Conservation (phyloP, 2,888 invertebrate species). For the Diloba caeruleocephala region DNA sequence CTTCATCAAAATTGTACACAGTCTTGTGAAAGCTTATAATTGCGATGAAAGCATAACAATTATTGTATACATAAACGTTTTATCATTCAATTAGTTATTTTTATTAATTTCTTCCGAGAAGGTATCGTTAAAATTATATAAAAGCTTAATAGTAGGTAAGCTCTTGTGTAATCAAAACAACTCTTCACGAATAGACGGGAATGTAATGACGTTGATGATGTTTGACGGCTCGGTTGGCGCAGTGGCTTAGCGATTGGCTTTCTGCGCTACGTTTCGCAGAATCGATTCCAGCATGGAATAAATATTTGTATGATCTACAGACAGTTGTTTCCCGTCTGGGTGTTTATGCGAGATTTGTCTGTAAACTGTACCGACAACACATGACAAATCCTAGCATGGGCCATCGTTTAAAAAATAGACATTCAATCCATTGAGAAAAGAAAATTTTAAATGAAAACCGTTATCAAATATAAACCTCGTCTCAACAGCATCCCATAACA, state of each 20-base stretch:
- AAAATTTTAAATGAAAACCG: background rate
- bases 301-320: too few relatives aligned
- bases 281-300: too few relatives aligned
- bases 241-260: too few relatives aligned
- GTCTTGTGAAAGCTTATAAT: constrained; percentile 22
- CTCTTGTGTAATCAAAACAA: constrained; percentile 3
- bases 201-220: too few relatives aligned
- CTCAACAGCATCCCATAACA: background rate
- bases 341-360: too few relatives aligned
- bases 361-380: too few relatives aligned
- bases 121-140: background rate
- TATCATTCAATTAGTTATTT: background rate
- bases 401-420: too few relatives aligned
- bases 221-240: too few relatives aligned
- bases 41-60: constrained; percentile 23
- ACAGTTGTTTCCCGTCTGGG: too few relatives aligned
- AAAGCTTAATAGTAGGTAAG: constrained; percentile 1
- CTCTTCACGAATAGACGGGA: background rate
- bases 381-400: too few relatives aligned
- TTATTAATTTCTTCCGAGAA: background rate
- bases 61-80: constrained; percentile 11
- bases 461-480: background rate
- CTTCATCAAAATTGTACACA: constrained; percentile 8
- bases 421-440: constrained; percentile 2
- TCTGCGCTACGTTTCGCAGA: too few relatives aligned